Percentiles rank a stretch among this genome's conserved stretches.
phyloP scores from a whole-genome alignment of 2,888 invertebrate species.

The Pheosia tremula region DNA sequence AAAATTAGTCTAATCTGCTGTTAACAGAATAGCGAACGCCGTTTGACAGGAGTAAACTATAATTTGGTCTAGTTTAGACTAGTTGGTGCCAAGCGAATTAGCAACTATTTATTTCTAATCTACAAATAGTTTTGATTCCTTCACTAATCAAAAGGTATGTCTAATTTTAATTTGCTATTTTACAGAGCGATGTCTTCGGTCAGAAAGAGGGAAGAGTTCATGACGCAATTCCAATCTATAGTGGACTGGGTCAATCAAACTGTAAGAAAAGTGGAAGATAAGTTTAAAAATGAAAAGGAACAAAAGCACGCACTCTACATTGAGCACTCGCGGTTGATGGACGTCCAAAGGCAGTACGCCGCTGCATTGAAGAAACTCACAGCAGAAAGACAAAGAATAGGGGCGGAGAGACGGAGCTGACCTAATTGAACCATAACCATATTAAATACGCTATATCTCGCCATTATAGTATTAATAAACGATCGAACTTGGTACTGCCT shows the following conservation, averaged over 20 bases:
- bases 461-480: too few relatives aligned
- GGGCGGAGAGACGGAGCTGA: slow-evolving; percentile 39
- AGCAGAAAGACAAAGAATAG: slow-evolving; percentile 62
- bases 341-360: slow-evolving; percentile 76
- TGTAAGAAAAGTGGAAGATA: slow-evolving; percentile 88
- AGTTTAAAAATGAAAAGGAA: slow-evolving; percentile 72
- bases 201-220: slow-evolving; percentile 93
- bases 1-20: too few relatives aligned
- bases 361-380: slow-evolving; percentile 73
- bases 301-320: slow-evolving; percentile 62
- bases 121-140: too few relatives aligned
- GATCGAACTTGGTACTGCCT: too few relatives aligned
- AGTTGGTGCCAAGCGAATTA: too few relatives aligned
- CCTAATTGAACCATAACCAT: slow-evolving; percentile 10
- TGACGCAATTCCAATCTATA: slow-evolving; percentile 95
- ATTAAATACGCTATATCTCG: not conserved
- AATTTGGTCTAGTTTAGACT: too few relatives aligned
- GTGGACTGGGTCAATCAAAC: slow-evolving; percentile 95
- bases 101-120: too few relatives aligned
- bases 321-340: slow-evolving; percentile 72
- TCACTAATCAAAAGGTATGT: not conserved
- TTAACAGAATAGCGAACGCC: too few relatives aligned
- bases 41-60: too few relatives aligned
- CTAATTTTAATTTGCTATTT: slow-evolving; percentile 3
- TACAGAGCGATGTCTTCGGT: slow-evolving; percentile 92